Evolutionary conservation across 2,113 vertebrate species (phyloP).

Genomic region (Girardinichthys multiradiatus): DNA sequence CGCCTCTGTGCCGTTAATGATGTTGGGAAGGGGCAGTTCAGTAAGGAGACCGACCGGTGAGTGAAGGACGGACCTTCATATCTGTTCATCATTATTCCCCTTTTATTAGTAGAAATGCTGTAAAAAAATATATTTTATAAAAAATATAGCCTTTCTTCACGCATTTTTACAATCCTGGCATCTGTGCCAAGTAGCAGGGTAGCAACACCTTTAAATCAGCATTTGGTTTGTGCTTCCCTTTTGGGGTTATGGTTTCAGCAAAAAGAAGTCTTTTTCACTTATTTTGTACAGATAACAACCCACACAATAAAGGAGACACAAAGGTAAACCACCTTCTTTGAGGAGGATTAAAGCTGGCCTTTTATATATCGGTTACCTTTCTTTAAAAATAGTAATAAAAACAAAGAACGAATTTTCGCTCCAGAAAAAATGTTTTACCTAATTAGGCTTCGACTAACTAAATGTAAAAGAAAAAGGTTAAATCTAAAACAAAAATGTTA

Average conservation of each 20-base stretch:
- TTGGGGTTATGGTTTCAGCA: not conserved
- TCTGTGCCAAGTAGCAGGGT: not conserved
- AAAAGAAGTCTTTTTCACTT: not conserved
- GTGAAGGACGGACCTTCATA: constrained; percentile 26
- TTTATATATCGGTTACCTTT: too few species aligned
- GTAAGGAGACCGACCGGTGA: constrained; percentile 96
- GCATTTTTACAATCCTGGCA: not conserved
- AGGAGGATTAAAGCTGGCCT: too few species aligned
- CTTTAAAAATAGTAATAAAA: too few species aligned
- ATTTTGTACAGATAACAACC: not conserved
- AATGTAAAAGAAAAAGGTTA: too few species aligned
- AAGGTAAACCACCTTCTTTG: not conserved
- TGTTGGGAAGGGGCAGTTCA: constrained; percentile 95
- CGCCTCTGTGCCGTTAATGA: constrained; percentile 94
- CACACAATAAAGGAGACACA: not conserved
- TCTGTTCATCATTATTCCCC: not conserved
- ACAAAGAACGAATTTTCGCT: too few species aligned
- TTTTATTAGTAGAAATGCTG: not conserved
- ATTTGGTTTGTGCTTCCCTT: not conserved
- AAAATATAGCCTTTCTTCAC: not conserved
- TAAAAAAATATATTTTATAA: not conserved
- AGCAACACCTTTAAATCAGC: not conserved
- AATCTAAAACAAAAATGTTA: too few species aligned
- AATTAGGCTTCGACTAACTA: too few species aligned
- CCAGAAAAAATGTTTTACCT: too few species aligned